Percentiles rank a stretch among this genome's conserved stretches.
phyloP scores from a whole-genome alignment of 35 echinoderm and acorn worm genomes.

The Heliocidaris erythrogramma region DNA sequence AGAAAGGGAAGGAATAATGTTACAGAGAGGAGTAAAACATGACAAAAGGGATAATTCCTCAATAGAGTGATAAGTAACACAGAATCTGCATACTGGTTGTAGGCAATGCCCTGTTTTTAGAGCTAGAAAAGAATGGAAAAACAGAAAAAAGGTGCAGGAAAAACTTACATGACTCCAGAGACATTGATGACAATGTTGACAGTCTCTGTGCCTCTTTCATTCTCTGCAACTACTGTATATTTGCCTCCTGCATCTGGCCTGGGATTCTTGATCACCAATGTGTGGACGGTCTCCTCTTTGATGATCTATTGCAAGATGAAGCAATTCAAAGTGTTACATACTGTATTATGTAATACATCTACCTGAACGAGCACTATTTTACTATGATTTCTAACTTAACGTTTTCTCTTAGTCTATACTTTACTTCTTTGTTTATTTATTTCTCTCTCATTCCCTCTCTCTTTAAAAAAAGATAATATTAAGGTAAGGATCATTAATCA shows the following conservation, averaged over 20 bases:
- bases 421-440: too few species aligned
- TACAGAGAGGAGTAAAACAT: not conserved
- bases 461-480: not conserved
- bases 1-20: not conserved
- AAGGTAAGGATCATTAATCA: not conserved
- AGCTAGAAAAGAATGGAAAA: not conserved
- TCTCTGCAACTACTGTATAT: conserved; percentile 76
- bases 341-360: too few species aligned
- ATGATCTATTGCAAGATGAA: conserved; percentile 57
- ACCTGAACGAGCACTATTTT: too few species aligned
- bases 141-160: not conserved
- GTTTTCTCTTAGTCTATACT: too few species aligned
- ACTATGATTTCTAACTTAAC: too few species aligned
- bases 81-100: not conserved
- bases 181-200: conserved; percentile 67
- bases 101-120: not conserved
- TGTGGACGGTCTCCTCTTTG: conserved; percentile 59
- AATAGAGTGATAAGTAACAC: too few species aligned
- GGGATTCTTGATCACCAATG: conserved; percentile 71
- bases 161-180: conserved; percentile 32
- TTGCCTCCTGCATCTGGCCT: conserved; percentile 65
- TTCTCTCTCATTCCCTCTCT: too few species aligned
- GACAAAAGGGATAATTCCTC: not conserved
- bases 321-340: not conserved
- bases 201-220: conserved; percentile 67